Percentiles rank a stretch among this genome's conserved stretches.
phyloP scores from a whole-genome alignment of 2,113 vertebrate genomes.

The Pelodiscus sinensis region DNA sequence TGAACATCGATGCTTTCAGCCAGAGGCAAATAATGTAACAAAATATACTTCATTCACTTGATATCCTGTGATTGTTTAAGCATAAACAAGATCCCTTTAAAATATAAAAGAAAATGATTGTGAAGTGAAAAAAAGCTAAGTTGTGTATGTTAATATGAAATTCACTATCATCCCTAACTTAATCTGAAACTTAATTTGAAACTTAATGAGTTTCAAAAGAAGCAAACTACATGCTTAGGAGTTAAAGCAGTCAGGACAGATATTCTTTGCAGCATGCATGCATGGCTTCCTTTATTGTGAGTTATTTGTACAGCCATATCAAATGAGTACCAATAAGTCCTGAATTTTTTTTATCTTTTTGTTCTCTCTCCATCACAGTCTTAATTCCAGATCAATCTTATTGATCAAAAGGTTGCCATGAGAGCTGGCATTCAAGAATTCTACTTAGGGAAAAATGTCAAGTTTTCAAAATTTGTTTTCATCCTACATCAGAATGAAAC shows the following conservation, averaged over 20 bases:
- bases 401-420: background rate
- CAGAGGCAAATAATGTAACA: background rate
- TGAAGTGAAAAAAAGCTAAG: background rate
- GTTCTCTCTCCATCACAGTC: background rate
- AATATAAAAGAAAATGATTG: background rate
- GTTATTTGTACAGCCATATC: fast-evolving
- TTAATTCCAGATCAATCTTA: background rate
- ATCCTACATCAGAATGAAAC: too few relatives aligned
- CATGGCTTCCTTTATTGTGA: background rate
- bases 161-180: background rate
- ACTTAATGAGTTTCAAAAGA: background rate
- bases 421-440: background rate
- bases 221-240: background rate
- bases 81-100: background rate
- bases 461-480: too few relatives aligned
- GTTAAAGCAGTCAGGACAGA: background rate
- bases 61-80: background rate
- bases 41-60: background rate
- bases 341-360: background rate
- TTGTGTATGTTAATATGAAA: background rate
- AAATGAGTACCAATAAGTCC: background rate
- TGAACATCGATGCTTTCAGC: background rate
- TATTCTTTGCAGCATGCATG: background rate
- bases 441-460: too few relatives aligned
- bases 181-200: too few relatives aligned